Percentiles rank a stretch among this genome's conserved stretches.
These are phyloP conservation scores for Megaceryle alcyon DNA, from an alignment of 2,797 vertebrate species.

Conservation along the genomic window DNA sequence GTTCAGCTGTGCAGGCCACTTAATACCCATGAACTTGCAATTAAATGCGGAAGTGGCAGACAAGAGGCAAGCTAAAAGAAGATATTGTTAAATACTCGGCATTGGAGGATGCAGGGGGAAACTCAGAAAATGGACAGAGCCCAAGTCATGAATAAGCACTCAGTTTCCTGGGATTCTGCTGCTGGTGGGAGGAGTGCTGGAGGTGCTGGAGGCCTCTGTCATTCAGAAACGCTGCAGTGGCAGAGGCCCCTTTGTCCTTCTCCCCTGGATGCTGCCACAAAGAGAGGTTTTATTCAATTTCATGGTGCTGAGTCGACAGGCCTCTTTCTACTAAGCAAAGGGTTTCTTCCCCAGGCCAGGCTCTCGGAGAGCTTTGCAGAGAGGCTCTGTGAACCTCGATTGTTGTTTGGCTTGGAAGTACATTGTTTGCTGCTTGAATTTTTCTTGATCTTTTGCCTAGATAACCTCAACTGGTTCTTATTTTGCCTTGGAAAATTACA, in stretches of 20 bases:
- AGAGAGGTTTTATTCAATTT: slow-evolving; percentile 88
- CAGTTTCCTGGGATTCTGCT: slow-evolving; percentile 75
- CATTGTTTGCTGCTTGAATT: slow-evolving; percentile 53
- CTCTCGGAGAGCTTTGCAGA: slow-evolving; percentile 49
- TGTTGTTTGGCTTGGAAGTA: slow-evolving; percentile 65
- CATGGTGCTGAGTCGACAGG: slow-evolving; percentile 80
- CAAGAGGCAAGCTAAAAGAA: slow-evolving; percentile 86
- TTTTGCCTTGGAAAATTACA: slow-evolving; percentile 42
- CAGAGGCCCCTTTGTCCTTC: slow-evolving; percentile 84
- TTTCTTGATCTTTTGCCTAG: slow-evolving; percentile 71
- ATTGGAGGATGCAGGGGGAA: slow-evolving; percentile 69
- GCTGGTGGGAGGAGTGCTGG: slow-evolving; percentile 51
- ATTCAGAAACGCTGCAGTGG: slow-evolving; percentile 72
- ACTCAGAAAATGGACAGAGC: slow-evolving; percentile 71
- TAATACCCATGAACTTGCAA: slow-evolving; percentile 88
- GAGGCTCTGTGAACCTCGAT: slow-evolving; percentile 42
- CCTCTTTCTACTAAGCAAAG: slow-evolving; percentile 63
- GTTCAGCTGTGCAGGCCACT: slow-evolving; percentile 83
- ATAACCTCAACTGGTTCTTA: slow-evolving; percentile 45
- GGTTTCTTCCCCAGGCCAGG: slow-evolving; percentile 68
- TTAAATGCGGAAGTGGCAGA: slow-evolving; percentile 89
- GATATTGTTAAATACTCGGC: slow-evolving; percentile 82
- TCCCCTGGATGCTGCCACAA: slow-evolving; percentile 84
- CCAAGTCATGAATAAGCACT: slow-evolving; percentile 86
- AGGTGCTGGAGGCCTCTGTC: slow-evolving; percentile 68